Conservation (phyloP, 1,140 invertebrate genomes). For the Arion vulgaris region DNA sequence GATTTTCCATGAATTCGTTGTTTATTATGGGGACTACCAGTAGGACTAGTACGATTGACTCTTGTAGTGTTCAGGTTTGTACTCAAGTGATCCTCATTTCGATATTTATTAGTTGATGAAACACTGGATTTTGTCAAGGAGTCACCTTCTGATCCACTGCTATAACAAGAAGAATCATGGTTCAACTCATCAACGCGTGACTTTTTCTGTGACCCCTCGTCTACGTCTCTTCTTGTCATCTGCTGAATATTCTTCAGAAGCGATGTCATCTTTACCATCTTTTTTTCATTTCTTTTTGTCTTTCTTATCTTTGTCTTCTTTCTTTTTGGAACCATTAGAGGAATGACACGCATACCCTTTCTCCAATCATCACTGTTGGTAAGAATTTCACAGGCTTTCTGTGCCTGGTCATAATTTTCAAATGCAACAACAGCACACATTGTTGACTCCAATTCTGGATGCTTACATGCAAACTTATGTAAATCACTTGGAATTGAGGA, state of each 20-base stretch:
- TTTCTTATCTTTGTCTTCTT: slow-evolving; percentile 60
- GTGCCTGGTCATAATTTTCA: slow-evolving; percentile 86
- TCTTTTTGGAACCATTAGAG: slow-evolving; percentile 62
- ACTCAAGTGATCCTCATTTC: slow-evolving; percentile 49
- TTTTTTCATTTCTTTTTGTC: slow-evolving; percentile 37
- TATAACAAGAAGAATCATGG: slow-evolving; percentile 62
- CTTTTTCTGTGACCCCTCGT: slow-evolving; percentile 60
- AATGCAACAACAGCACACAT: slow-evolving; percentile 93
- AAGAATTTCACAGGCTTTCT: slow-evolving; percentile 80
- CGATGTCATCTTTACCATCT: slow-evolving; percentile 36
- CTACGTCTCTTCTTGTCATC: slow-evolving; percentile 61
- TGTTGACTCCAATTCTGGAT: slow-evolving; percentile 85
- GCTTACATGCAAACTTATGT: slow-evolving; percentile 89
- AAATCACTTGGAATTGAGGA: slow-evolving; percentile 90
- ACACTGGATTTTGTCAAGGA: slow-evolving; percentile 24
- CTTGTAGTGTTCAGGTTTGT: slow-evolving; percentile 53
- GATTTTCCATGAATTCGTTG: slow-evolving; percentile 61
- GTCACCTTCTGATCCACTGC: slow-evolving; percentile 68
- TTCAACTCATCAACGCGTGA: slow-evolving; percentile 63
- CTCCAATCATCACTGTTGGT: slow-evolving; percentile 69
- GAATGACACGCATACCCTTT: slow-evolving; percentile 76
- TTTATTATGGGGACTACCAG: slow-evolving; percentile 60
- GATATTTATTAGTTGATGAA: slow-evolving; percentile 14
- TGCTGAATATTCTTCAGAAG: slow-evolving; percentile 53
- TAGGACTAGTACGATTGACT: slow-evolving; percentile 62